Conservation (phyloP, 2,797 vertebrate genomes). For the Lithobates sylvaticus region DNA sequence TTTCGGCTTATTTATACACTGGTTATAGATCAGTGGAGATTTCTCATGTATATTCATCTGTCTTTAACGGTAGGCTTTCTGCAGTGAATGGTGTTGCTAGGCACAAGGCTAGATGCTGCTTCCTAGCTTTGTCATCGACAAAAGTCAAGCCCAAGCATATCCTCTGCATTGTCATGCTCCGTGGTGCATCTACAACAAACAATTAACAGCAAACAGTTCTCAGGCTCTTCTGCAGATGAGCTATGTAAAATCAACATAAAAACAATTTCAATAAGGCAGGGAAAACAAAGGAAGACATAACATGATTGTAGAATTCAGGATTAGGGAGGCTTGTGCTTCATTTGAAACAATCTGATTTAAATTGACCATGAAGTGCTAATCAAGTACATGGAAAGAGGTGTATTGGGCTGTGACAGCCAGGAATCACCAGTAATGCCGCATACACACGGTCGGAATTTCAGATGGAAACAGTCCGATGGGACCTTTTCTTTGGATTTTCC, state of each 20-base stretch:
- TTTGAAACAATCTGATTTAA: background rate
- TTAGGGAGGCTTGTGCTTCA: constrained; percentile 15
- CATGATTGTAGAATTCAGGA: constrained; percentile 4
- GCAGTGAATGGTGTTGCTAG: constrained; percentile 53
- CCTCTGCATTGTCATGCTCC: constrained; percentile 42
- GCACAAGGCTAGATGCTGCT: constrained; percentile 45
- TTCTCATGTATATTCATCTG: background rate
- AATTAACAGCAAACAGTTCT: constrained; percentile 48
- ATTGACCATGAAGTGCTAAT: constrained; percentile 15
- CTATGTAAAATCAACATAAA: constrained; percentile 43
- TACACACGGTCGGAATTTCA: no score
- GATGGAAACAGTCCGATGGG: no score
- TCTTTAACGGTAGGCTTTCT: constrained; percentile 4
- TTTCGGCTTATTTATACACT: background rate
- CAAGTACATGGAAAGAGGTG: constrained; percentile 4
- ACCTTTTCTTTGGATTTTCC: no score
- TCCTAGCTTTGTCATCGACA: constrained; percentile 20
- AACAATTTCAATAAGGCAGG: constrained; percentile 25
- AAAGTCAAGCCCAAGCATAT: constrained; percentile 47
- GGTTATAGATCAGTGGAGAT: background rate
- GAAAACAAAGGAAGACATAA: constrained; percentile 12
- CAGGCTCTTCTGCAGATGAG: constrained; percentile 24
- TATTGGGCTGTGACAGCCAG: constrained; percentile 6
- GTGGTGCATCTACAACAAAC: constrained; percentile 43
- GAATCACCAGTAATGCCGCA: background rate